These are phyloP conservation scores for Palythoa caribaeorum DNA, from an alignment of 92 coral and sea anemone genomes.

Conservation along the genomic window DNA sequence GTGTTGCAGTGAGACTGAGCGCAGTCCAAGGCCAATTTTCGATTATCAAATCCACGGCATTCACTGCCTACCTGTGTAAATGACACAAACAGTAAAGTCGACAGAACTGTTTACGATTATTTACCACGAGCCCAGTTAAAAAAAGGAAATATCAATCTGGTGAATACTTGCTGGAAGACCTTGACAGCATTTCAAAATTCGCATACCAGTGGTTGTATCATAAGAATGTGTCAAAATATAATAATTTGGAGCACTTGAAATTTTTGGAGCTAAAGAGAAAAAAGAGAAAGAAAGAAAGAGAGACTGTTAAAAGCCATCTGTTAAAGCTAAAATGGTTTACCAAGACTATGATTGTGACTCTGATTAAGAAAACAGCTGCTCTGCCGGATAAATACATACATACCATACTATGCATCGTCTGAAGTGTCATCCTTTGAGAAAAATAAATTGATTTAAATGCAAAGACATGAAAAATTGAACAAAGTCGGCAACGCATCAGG, in stretches of 20 bases:
- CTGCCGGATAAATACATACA: slow-evolving; percentile 19
- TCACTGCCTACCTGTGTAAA: slow-evolving; percentile 29
- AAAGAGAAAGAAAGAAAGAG: slow-evolving; percentile 61
- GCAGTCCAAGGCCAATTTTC: not conserved
- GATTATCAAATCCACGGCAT: slow-evolving; percentile 34
- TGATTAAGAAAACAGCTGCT: not conserved
- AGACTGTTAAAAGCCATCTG: not conserved
- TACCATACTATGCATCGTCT: slow-evolving; percentile 14
- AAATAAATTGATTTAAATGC: slow-evolving; percentile 23
- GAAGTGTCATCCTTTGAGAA: slow-evolving; percentile 32
- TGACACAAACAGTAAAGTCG: slow-evolving; percentile 16
- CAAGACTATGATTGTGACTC: slow-evolving; percentile 28
- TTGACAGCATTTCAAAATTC: slow-evolving; percentile 52
- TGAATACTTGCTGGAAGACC: slow-evolving; percentile 33
- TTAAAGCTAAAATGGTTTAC: slow-evolving; percentile 15
- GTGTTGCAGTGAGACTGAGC: no score
- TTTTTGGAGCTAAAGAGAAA: slow-evolving; percentile 65
- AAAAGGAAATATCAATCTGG: slow-evolving; percentile 27
- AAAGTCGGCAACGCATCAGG: slow-evolving; percentile 44
- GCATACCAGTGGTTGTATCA: slow-evolving; percentile 48
- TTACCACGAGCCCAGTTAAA: slow-evolving; percentile 27
- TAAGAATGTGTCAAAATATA: slow-evolving; percentile 65
- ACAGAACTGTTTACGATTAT: slow-evolving; percentile 54
- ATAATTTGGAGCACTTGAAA: slow-evolving; percentile 57
- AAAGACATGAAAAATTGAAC: slow-evolving; percentile 10